Percentiles rank a stretch among this genome's conserved stretches.
Evolutionary conservation across 1,140 invertebrate species (phyloP).

Genomic region (Anthonomus grandis): DNA sequence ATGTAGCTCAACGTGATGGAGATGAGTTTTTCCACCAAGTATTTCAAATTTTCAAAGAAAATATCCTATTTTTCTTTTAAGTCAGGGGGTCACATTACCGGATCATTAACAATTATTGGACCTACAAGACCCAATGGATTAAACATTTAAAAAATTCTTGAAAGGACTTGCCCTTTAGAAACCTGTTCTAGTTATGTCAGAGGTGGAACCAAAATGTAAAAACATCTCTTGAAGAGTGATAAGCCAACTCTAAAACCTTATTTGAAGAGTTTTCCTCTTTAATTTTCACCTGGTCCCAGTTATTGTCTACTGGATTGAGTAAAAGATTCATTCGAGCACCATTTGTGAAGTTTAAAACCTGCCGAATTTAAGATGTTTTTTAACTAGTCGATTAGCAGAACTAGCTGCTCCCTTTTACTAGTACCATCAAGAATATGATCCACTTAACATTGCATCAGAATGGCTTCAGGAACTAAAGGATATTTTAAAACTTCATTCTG

Average conservation of each 20-base stretch:
- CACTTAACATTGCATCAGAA: slow-evolving; percentile 21
- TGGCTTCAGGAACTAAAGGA: slow-evolving; percentile 29
- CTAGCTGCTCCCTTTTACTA: background rate
- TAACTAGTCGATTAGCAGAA: slow-evolving; percentile 2
- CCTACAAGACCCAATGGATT: no score
- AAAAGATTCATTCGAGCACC: slow-evolving; percentile 10
- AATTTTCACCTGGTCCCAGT: slow-evolving; percentile 1
- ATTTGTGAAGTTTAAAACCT: slow-evolving; percentile 15
- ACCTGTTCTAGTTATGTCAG: background rate
- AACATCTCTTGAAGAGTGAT: slow-evolving; percentile 3
- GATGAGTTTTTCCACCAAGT: background rate
- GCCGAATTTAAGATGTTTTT: slow-evolving; percentile 12
- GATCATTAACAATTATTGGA: slow-evolving; percentile 29
- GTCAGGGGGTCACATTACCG: slow-evolving; percentile 23
- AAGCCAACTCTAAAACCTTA: slow-evolving; percentile 13
- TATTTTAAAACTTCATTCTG: no score
- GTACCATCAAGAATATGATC: slow-evolving; percentile 28
- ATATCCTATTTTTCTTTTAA: slow-evolving; percentile 29
- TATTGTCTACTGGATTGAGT: background rate
- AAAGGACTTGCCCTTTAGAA: slow-evolving; percentile 11
- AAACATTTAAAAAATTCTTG: slow-evolving; percentile 30
- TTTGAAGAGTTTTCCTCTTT: background rate
- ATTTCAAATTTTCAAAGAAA: slow-evolving; percentile 22
- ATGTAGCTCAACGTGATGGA: background rate
- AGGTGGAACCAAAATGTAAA: slow-evolving; percentile 31